These are phyloP conservation scores for Anagyrus pseudococci DNA, from an alignment of 2,888 invertebrate genomes.

Conservation along the genomic window DNA sequence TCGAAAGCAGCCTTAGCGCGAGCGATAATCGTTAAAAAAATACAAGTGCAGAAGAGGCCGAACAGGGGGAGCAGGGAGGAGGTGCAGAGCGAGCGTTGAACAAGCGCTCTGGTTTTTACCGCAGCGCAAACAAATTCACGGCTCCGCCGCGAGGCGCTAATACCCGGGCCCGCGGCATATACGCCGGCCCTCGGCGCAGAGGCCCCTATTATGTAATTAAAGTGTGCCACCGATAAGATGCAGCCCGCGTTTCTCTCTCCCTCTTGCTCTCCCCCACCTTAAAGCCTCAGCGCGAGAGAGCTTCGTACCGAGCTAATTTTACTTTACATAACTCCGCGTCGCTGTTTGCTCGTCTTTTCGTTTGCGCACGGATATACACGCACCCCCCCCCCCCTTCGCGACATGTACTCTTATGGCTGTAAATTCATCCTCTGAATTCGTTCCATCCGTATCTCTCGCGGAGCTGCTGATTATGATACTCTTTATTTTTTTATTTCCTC, in stretches of 20 bases:
- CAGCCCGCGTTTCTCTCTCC: too few species aligned
- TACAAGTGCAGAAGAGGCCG: neutral
- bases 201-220: slow-evolving; percentile 27
- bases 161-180: too few species aligned
- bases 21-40: neutral
- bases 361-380: neutral
- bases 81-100: neutral
- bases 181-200: neutral
- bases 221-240: slow-evolving; percentile 40
- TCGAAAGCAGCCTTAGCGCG: neutral
- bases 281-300: neutral
- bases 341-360: slow-evolving; percentile 12
- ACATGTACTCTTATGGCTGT: too few species aligned
- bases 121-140: slow-evolving; percentile 18
- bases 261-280: too few species aligned
- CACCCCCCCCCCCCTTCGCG: neutral
- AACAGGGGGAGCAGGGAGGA: too few species aligned
- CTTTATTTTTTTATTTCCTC: neutral
- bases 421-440: neutral
- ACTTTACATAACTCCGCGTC: slow-evolving; percentile 23
- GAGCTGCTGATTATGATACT: slow-evolving; percentile 4
- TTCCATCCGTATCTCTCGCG: neutral
- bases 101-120: slow-evolving; percentile 16
- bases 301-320: slow-evolving; percentile 25
- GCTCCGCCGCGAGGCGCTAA: slow-evolving; percentile 10